Base-by-base conservation (phyloP, 2,113 vertebrate genomes). In the Brachirus orientalis region DNA sequence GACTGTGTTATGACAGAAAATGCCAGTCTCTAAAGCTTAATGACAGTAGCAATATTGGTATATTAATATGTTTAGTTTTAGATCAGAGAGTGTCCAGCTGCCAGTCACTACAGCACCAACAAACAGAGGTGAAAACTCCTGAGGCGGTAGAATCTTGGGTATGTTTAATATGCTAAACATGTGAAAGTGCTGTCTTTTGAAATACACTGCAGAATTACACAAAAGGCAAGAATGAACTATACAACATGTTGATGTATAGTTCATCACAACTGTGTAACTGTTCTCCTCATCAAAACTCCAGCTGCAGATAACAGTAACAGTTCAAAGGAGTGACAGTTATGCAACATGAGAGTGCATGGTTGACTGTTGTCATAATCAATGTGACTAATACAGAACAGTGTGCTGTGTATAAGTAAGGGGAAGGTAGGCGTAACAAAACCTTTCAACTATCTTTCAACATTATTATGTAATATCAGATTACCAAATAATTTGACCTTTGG, bases 251-350 rank as follows among this genome's bases (percentile, higher is more conserved):
- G 9, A 53, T 62, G 38, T 48, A 41, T 61, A n/a, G n/a, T n/a
- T n/a, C n/a, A n/a, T 57, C 19, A 43, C 19, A 57, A 43, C 67
- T 66, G 50, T 63, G 20, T 46, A 65, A 54, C 1, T 66, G 71
- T 75, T 75, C 44, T 46, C 55, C 36, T 52, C 56, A 52, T 69
- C 38, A 33, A 50, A 59, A 62, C 54, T 68, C 63, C 79, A 85
- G 63, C 80, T 75, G 77, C 56, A 75, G 47, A 60, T 47, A n/a
- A 65, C 19, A 66, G 52, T 72, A 77, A 64, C 63, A 80, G 70
- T 54, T 77, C 75, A 53, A 10, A 52, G 40, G 28, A 56, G 13
- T 54, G 65, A 67, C 37, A 69, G 47, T 68, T 69, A 64, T 47
- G 51, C 28, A 59, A 74, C 2, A 4, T 66, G 10, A 47, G 62